Evolutionary conservation across 2,113 vertebrate genomes (phyloP).

Genomic region (Lota lota): DNA sequence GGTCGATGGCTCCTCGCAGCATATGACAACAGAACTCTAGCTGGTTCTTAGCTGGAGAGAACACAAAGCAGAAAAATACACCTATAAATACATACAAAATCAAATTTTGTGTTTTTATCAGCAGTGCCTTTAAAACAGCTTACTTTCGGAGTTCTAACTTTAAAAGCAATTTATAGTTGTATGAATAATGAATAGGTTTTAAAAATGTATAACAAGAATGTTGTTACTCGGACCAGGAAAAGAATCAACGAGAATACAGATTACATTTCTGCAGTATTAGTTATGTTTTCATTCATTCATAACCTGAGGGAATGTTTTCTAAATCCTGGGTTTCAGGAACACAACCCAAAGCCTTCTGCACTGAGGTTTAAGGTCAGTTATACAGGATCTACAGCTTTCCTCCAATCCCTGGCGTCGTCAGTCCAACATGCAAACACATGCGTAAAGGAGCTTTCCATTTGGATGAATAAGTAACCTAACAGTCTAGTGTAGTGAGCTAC

Average conservation of each 20-base stretch:
- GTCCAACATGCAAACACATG: neutral
- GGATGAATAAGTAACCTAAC: neutral
- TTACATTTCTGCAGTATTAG: no score
- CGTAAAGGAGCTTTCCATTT: neutral
- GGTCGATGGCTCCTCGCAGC: slow-evolving; percentile 94
- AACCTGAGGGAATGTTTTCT: neutral
- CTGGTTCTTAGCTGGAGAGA: slow-evolving; percentile 89
- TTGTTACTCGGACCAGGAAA: no score
- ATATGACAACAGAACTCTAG: slow-evolving; percentile 98
- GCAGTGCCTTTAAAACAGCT: neutral
- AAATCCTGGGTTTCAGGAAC: neutral
- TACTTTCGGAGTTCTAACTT: neutral
- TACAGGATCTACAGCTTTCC: neutral
- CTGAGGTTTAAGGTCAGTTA: neutral
- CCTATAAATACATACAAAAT: neutral
- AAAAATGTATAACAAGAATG: no score
- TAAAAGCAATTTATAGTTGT: neutral
- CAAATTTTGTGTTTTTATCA: neutral
- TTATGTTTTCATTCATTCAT: neutral
- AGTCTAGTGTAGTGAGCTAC: slow-evolving; percentile 50
- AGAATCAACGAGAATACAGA: no score
- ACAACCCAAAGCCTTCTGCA: neutral
- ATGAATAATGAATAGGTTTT: no score
- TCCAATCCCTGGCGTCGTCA: neutral
- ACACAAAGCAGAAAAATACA: slow-evolving; percentile 4